A percentile compares a stretch with the other conserved stretches of the same genome.
Evolutionary conservation across 2,797 vertebrate genomes (phyloP).

Genomic region (Threskiornis aethiopicus): DNA sequence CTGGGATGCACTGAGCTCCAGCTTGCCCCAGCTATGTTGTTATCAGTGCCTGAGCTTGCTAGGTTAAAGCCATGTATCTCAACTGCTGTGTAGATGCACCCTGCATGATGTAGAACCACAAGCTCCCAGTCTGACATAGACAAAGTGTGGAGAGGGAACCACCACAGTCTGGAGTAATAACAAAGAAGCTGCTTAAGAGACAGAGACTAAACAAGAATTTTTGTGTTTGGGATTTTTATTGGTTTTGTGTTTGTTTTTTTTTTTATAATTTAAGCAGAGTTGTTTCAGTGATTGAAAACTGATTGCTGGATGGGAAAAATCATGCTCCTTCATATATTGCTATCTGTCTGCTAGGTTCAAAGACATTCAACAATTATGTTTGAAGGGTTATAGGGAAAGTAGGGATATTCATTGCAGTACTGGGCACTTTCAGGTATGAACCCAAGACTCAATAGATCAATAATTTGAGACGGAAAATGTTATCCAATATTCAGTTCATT

Average conservation of each 20-base stretch:
- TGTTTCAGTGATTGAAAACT: background rate
- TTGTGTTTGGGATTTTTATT: background rate
- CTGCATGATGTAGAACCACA: fast-evolving
- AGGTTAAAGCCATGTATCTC: background rate
- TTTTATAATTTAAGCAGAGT: background rate
- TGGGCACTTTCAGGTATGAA: background rate
- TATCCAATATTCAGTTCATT: background rate
- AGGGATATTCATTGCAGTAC: background rate
- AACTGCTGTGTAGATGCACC: background rate
- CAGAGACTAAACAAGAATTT: background rate
- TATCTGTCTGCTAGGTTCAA: background rate
- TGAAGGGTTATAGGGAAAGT: background rate
- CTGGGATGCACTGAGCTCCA: background rate
- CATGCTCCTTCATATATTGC: background rate
- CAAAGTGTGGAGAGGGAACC: background rate
- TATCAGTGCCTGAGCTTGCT: background rate
- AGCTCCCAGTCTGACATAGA: background rate
- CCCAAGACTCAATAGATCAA: background rate
- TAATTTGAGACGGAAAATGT: background rate
- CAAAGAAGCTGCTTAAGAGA: background rate
- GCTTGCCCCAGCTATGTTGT: background rate
- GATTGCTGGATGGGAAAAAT: background rate
- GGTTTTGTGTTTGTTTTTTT: too few species aligned
- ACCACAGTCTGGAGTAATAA: background rate
- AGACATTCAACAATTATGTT: background rate